Conservation (phyloP, 2,888 invertebrate genomes). For the Drosophila merina region DNA sequence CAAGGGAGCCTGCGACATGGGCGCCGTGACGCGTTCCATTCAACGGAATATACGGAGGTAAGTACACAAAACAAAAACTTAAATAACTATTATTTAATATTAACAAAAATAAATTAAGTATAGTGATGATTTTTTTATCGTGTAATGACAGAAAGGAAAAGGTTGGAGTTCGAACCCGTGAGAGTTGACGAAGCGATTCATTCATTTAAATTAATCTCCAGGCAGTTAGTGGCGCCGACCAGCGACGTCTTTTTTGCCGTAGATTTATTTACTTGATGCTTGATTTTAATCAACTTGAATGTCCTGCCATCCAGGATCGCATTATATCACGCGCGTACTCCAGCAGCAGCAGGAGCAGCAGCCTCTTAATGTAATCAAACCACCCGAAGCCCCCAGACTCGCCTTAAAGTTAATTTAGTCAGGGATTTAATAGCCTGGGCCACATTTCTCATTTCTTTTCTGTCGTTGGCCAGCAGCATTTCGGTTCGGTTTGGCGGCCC, state of each 20-base stretch:
- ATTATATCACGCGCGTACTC: slow-evolving; percentile 67
- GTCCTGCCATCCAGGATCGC: slow-evolving; percentile 50
- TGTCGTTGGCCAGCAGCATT: neutral
- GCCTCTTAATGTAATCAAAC: slow-evolving; percentile 74
- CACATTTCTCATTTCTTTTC: slow-evolving; percentile 76
- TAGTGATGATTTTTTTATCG: neutral
- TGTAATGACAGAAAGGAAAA: neutral
- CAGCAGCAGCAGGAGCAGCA: slow-evolving; percentile 18
- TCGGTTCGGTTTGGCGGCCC: slow-evolving; percentile 23
- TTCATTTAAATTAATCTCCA: slow-evolving; percentile 73
- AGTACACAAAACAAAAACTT: slow-evolving; percentile 38
- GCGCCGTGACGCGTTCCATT: slow-evolving; percentile 93
- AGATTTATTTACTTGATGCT: slow-evolving; percentile 79
- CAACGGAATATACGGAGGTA: slow-evolving; percentile 94
- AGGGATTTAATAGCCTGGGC: slow-evolving; percentile 76
- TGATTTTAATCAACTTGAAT: slow-evolving; percentile 78
- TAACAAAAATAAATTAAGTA: no score
- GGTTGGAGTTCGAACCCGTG: slow-evolving; percentile 29
- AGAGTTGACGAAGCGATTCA: slow-evolving; percentile 53
- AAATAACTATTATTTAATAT: neutral
- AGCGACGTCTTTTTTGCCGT: slow-evolving; percentile 46
- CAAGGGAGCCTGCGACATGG: slow-evolving; percentile 90
- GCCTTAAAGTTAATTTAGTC: slow-evolving; percentile 80
- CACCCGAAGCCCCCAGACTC: slow-evolving; percentile 42
- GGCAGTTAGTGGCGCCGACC: slow-evolving; percentile 41